Percentiles rank a stretch among this genome's conserved stretches.
Evolutionary conservation across 2,113 vertebrate genomes (phyloP).

Genomic region (Neodontobutis hainanensis): DNA sequence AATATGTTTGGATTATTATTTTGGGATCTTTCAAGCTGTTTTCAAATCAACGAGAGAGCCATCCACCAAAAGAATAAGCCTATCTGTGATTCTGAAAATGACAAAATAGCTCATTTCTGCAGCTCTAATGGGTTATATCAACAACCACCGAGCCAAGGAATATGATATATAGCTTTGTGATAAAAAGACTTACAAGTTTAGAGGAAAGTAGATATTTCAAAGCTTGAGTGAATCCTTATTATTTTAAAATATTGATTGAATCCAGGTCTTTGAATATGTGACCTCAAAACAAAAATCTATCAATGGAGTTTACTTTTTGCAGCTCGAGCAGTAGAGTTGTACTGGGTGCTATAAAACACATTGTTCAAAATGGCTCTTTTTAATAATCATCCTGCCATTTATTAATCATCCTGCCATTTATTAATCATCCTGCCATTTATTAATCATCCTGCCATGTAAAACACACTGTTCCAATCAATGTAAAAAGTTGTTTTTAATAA

Average conservation of each 20-base stretch:
- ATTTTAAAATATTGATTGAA: constrained; percentile 10
- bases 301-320: neutral
- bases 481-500: no score
- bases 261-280: constrained; percentile 5
- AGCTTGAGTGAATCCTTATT: constrained; percentile 1
- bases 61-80: constrained; percentile 1
- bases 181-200: neutral
- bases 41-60: neutral
- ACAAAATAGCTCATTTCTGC: constrained; percentile 8
- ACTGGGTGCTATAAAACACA: no score
- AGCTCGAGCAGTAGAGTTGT: no score
- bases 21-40: constrained; percentile 11
- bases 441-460: no score
- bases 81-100: constrained; percentile 13
- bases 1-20: constrained; percentile 11
- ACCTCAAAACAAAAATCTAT: constrained; percentile 1
- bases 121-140: neutral
- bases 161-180: constrained; percentile 5
- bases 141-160: neutral
- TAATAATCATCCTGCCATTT: no score
- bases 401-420: no score
- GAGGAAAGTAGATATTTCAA: constrained; percentile 1
- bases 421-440: no score
- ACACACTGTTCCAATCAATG: no score
- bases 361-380: no score